These are phyloP conservation scores for Antedon mediterranea DNA, from an alignment of 53 echinoderm and acorn worm species.

Conservation along the genomic window DNA sequence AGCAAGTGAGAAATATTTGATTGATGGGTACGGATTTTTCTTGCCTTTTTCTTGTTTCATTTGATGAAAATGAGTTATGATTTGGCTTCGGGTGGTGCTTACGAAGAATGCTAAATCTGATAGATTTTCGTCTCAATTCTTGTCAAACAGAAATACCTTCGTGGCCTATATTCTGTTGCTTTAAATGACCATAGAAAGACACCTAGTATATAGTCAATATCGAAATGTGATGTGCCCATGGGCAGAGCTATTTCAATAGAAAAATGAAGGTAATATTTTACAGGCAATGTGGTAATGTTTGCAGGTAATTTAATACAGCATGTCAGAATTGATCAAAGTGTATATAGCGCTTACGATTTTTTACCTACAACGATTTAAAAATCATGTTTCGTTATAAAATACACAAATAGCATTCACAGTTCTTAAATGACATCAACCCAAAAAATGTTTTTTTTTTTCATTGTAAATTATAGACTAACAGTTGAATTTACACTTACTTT, in stretches of 20 bases:
- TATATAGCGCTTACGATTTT: background rate
- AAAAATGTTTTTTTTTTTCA: too few species aligned
- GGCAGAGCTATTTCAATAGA: background rate
- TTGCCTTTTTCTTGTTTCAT: background rate
- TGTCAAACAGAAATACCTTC: background rate
- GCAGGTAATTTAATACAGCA: background rate
- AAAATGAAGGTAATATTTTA: constrained; percentile 1
- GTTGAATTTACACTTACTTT: too few species aligned
- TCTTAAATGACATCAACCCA: too few species aligned
- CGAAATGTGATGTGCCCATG: background rate
- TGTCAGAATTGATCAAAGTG: background rate
- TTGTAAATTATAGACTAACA: too few species aligned
- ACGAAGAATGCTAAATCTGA: background rate
- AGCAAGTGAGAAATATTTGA: background rate
- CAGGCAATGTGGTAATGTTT: background rate
- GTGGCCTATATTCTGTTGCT: background rate
- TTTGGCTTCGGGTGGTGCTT: background rate
- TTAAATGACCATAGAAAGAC: background rate
- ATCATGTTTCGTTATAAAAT: background rate
- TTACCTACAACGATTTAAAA: background rate
- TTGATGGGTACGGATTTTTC: background rate
- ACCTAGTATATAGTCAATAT: constrained; percentile 1
- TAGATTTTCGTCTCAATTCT: background rate
- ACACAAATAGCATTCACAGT: too few species aligned
- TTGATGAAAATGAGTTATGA: constrained; percentile 1